phyloP scores from a whole-genome alignment of 1,140 invertebrate species.

The Mamestra configurata region DNA sequence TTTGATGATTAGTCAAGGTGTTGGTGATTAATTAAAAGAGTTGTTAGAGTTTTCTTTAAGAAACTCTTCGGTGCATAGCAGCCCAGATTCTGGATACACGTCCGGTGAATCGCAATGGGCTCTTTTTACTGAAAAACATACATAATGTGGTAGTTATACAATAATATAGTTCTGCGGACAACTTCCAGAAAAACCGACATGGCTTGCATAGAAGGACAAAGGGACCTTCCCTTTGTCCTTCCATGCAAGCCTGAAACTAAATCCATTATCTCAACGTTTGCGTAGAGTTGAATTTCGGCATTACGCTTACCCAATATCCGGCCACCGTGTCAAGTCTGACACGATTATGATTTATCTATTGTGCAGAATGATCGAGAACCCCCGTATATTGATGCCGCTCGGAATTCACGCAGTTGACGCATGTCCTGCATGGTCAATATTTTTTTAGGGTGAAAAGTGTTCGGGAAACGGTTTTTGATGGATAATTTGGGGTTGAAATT shows the following conservation, averaged over 20 bases:
- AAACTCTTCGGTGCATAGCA: too few species aligned
- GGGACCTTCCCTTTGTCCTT: background rate
- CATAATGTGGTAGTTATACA: too few species aligned
- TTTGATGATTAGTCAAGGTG: too few species aligned
- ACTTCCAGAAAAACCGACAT: too few species aligned
- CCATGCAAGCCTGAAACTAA: background rate
- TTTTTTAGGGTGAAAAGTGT: conserved; percentile 8
- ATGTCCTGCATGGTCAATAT: conserved; percentile 21
- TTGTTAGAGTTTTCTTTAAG: too few species aligned
- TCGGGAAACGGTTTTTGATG: background rate
- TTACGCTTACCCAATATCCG: conserved; percentile 21
- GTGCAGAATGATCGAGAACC: conserved; percentile 35
- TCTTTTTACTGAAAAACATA: too few species aligned
- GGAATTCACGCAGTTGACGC: conserved; percentile 11
- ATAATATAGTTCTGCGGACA: too few species aligned
- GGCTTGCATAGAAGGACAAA: too few species aligned
- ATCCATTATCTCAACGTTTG: background rate
- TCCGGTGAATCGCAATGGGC: too few species aligned
- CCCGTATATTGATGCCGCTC: conserved; percentile 6
- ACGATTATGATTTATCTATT: conserved; percentile 38
- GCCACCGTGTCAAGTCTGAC: conserved; percentile 23
- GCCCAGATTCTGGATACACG: too few species aligned
- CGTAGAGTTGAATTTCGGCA: conserved; percentile 19
- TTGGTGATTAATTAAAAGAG: too few species aligned
- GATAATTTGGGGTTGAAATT: background rate